These are phyloP conservation scores for Drepanosiphum platanoidis DNA, from an alignment of 2,888 invertebrate species.

Conservation along the genomic window DNA sequence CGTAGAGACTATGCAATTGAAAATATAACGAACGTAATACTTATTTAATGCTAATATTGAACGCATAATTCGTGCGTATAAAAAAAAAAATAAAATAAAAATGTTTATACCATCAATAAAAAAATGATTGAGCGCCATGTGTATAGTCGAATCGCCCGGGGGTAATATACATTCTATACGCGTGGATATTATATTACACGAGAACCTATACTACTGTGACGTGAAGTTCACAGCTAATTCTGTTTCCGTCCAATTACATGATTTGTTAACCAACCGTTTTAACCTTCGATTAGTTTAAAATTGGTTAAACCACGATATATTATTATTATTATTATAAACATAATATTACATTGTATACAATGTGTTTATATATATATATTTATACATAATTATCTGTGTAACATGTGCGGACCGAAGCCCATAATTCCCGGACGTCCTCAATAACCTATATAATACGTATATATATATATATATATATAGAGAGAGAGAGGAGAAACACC, in stretches of 20 bases:
- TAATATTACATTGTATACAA: too few species aligned
- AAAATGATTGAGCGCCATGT: conserved; percentile 37
- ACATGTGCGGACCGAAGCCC: conserved; percentile 49
- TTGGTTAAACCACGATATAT: not conserved
- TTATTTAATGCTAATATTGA: conserved; percentile 22
- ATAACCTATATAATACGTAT: not conserved
- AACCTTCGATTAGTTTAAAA: conserved; percentile 23
- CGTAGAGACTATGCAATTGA: not conserved
- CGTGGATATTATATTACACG: conserved; percentile 21
- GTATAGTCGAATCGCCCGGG: conserved; percentile 2
- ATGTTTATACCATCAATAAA: not conserved
- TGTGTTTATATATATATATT: conserved; percentile 2
- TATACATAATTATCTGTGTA: not conserved
- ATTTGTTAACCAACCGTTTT: conserved; percentile 22
- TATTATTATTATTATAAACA: conserved; percentile 10
- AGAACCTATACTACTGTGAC: conserved; percentile 1
- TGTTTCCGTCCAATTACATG: conserved; percentile 41
- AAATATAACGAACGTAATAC: not conserved
- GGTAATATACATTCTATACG: conserved; percentile 19
- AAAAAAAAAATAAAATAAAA: conserved; percentile 12
- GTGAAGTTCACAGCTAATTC: conserved; percentile 25
- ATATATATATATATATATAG: too few species aligned
- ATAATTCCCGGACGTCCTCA: conserved; percentile 29
- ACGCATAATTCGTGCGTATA: not conserved
- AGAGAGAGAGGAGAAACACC: conserved; percentile 21